A percentile compares a stretch with the other conserved stretches of the same genome.
phyloP scores from a whole-genome alignment of 2,113 vertebrate genomes.

The Spea bombifrons region DNA sequence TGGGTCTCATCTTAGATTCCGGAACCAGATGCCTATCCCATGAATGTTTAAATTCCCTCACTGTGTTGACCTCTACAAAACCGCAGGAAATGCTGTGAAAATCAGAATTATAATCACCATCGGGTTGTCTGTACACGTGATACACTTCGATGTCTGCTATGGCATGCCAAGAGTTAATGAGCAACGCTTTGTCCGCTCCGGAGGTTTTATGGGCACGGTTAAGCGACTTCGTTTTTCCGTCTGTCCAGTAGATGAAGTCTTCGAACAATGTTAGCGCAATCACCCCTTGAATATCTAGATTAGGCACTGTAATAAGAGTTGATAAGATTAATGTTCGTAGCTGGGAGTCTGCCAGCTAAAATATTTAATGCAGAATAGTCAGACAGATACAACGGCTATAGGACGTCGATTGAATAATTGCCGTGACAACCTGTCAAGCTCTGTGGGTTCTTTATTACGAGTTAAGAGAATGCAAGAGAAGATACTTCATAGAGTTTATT shows the following conservation, averaged over 20 bases:
- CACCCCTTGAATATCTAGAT: constrained; percentile 89
- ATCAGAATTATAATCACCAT: constrained; percentile 76
- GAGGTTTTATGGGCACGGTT: constrained; percentile 93
- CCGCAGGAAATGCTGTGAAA: neutral
- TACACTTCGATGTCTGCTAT: constrained; percentile 97
- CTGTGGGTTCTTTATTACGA: constrained; percentile 55
- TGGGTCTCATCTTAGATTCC: no score
- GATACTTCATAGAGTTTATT: constrained; percentile 46
- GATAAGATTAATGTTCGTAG: constrained; percentile 60
- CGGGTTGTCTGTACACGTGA: constrained; percentile 92
- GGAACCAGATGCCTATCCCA: no score
- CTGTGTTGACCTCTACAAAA: no score
- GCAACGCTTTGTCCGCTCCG: constrained; percentile 78
- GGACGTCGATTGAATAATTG: constrained; percentile 58
- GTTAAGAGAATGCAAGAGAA: constrained; percentile 50
- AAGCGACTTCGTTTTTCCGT: constrained; percentile 95
- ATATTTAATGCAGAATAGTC: constrained; percentile 55
- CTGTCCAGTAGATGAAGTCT: constrained; percentile 98
- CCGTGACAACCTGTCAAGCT: constrained; percentile 54
- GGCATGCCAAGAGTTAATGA: constrained; percentile 96
- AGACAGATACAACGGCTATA: constrained; percentile 57
- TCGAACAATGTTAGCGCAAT: constrained; percentile 95
- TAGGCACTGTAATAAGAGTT: constrained; percentile 79
- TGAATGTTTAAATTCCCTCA: no score
- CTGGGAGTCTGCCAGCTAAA: constrained; percentile 63